Evolutionary conservation across 2,113 vertebrate species (phyloP).

Genomic region (Poeciliopsis prolifica): DNA sequence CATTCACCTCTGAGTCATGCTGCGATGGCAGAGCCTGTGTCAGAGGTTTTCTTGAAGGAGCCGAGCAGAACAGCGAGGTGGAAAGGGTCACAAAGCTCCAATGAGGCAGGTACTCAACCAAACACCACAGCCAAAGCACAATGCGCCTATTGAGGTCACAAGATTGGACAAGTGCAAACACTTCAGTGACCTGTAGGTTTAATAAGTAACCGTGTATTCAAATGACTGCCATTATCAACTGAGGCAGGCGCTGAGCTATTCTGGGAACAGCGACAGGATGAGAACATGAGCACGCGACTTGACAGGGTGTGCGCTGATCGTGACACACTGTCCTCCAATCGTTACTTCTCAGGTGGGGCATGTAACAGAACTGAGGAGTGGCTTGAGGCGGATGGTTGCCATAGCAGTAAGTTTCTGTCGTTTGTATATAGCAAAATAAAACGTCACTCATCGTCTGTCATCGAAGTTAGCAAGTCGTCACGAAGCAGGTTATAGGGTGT

Average conservation of each 20-base stretch:
- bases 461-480: too few species aligned
- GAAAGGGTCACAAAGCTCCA: not conserved
- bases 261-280: slow-evolving; percentile 6
- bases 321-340: not conserved
- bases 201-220: slow-evolving; percentile 56
- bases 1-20: not conserved
- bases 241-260: slow-evolving; percentile 6
- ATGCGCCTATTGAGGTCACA: not conserved
- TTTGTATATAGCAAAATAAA: not conserved
- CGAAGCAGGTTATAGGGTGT: too few species aligned
- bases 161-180: slow-evolving; percentile 27
- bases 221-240: slow-evolving; percentile 15
- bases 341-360: slow-evolving; percentile 11
- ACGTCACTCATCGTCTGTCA: not conserved
- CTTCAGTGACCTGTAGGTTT: slow-evolving; percentile 2
- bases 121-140: not conserved
- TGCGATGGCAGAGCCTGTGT: not conserved
- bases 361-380: slow-evolving; percentile 36
- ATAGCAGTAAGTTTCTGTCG: slow-evolving; percentile 7
- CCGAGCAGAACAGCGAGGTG: not conserved
- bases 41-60: slow-evolving; percentile 9
- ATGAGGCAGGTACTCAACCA: not conserved
- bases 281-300: not conserved
- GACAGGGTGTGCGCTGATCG: not conserved
- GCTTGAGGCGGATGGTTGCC: slow-evolving; percentile 7